Base-by-base conservation (phyloP, 1,140 invertebrate species). In the Fopius arisanus region DNA sequence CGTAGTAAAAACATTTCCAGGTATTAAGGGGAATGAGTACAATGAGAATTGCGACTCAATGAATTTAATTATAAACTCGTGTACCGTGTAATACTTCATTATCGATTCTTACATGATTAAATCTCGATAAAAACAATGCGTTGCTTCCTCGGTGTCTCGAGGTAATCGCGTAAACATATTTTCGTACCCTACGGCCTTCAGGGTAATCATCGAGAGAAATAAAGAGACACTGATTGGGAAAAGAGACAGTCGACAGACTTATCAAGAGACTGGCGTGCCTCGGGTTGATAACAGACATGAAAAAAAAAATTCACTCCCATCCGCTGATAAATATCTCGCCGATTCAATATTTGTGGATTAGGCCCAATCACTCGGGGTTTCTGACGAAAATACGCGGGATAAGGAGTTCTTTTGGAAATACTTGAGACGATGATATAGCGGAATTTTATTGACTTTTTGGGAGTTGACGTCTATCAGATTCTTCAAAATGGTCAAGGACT, bases 321-420 rank as follows among this genome's bases (percentile, higher is more conserved):
- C 54, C 23, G 9, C 23, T 59, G 54, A 59, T 59, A 59, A 59
- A 59, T 59, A 59, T 59, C 54, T 23, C 0, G 54, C 54, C 26
- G 54, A 59, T 59, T 59, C 54, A 59, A 59, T 59, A 59, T 59
- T 59, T 59, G 54, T 59, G 23, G 23, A 59, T 59, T 59, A 59
- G 19, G 14, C 19, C 19, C 19, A 59, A 28, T 59, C 9, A 28
- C 1, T 59, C 26, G 1, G 54, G 7, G 5, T 21, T 51, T 2
- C 7, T 21, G 23, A 59, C 16, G 3, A 59, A 51, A 43, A 51
- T 12, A 37, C 7, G 33, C 3, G 9, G 33, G 33, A 37, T 1
- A 12, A 37, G 33, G 9, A 7, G 33, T 2, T 37, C 33, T n/a
- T n/a, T n/a, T n/a, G n/a, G n/a, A n/a, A n/a, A n/a, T n/a, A n/a